Percentiles rank a stretch among this genome's conserved stretches.
Evolutionary conservation across 2,888 invertebrate species (phyloP).

Genomic region (Pollenia amentaria): DNA sequence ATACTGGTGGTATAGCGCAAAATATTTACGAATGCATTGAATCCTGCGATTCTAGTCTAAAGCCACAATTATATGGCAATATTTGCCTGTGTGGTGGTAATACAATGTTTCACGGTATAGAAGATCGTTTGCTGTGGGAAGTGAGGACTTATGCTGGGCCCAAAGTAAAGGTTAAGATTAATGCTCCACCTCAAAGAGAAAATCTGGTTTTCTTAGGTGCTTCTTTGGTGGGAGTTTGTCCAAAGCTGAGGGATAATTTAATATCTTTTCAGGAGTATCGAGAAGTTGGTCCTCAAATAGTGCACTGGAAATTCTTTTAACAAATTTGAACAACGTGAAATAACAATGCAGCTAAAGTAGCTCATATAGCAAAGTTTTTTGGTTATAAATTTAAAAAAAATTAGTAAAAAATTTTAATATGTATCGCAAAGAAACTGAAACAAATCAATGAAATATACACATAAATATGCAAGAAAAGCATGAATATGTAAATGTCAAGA

Average conservation of each 20-base stretch:
- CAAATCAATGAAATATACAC: no score
- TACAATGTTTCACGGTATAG: slow-evolving; percentile 44
- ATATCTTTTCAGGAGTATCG: slow-evolving; percentile 44
- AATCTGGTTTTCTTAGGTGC: slow-evolving; percentile 49
- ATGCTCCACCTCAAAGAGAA: slow-evolving; percentile 4
- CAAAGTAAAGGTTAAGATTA: slow-evolving; percentile 15
- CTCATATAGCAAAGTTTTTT: not conserved
- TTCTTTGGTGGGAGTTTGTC: slow-evolving; percentile 27
- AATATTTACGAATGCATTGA: slow-evolving; percentile 51
- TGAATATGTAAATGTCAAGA: no score
- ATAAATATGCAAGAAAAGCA: no score
- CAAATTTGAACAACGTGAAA: not conserved
- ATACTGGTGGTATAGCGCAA: slow-evolving; percentile 24
- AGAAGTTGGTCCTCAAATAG: slow-evolving; percentile 35
- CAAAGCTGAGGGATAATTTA: slow-evolving; percentile 19
- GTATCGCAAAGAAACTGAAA: no score
- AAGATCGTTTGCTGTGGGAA: slow-evolving; percentile 52
- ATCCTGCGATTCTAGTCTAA: not conserved
- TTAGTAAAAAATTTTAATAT: no score
- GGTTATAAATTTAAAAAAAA: no score
- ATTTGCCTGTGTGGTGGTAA: slow-evolving; percentile 50
- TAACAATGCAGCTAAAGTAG: not conserved
- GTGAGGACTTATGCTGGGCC: slow-evolving; percentile 39
- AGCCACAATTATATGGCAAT: slow-evolving; percentile 25
- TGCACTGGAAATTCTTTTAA: slow-evolving; percentile 6